phyloP scores from a whole-genome alignment of 2,113 vertebrate genomes.

The Herpetotheres cachinnans region DNA sequence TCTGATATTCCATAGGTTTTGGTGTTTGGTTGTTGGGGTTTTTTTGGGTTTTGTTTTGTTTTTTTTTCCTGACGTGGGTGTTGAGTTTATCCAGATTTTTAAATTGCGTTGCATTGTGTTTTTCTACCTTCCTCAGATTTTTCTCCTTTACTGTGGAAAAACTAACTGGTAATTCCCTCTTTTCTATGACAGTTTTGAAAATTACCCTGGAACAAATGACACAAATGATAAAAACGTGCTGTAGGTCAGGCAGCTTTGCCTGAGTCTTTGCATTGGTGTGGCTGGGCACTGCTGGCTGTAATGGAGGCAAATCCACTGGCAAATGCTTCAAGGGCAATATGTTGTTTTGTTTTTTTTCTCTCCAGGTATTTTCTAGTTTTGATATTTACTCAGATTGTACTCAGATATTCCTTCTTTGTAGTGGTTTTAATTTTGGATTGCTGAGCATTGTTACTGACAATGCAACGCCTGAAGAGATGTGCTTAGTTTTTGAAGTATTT shows the following conservation, averaged over 20 bases:
- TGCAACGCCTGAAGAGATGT: not conserved
- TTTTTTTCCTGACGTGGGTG: not conserved
- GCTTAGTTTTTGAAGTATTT: not conserved
- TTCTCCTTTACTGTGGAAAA: not conserved
- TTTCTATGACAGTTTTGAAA: not conserved
- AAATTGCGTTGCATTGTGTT: rapidly evolving
- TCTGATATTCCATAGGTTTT: not conserved
- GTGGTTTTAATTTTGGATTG: not conserved
- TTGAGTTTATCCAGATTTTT: not conserved
- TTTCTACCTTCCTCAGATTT: not conserved
- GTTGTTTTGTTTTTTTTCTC: not conserved
- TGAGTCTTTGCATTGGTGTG: not conserved
- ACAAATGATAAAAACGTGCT: not conserved
- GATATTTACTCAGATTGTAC: not conserved
- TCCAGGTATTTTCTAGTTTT: not conserved
- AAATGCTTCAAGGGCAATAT: not conserved
- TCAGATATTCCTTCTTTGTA: not conserved
- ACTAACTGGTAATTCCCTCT: not conserved
- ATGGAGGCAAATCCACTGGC: not conserved
- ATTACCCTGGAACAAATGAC: not conserved
- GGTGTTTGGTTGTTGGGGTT: not conserved
- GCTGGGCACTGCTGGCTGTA: not conserved
- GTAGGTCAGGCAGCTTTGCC: not conserved
- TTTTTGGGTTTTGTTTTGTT: not conserved
- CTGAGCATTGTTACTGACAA: not conserved